Conservation (phyloP, 2,888 invertebrate species). For the Celastrina argiolus region DNA sequence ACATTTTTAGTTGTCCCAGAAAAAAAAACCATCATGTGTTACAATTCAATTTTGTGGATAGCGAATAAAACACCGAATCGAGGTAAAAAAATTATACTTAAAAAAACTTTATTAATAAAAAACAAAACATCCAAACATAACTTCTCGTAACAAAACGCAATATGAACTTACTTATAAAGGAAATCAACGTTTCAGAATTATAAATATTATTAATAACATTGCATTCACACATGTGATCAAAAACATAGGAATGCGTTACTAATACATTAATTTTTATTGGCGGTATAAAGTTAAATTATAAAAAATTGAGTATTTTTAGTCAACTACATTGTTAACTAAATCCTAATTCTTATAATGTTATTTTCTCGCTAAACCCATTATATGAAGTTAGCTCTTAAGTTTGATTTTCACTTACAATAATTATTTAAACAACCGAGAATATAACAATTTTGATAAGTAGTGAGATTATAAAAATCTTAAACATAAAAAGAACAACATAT, state of each 20-base stretch:
- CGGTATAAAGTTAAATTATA: neutral
- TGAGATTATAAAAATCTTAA: slow-evolving; percentile 16
- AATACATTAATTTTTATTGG: neutral
- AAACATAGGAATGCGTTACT: neutral
- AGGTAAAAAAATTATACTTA: slow-evolving; percentile 21
- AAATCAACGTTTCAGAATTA: neutral
- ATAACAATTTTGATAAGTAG: neutral
- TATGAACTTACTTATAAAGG: slow-evolving; percentile 18
- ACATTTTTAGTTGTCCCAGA: too few species aligned
- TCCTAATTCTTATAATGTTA: neutral
- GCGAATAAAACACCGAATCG: neutral
- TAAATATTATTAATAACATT: neutral
- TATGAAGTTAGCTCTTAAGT: neutral
- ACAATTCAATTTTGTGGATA: neutral
- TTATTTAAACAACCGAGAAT: neutral
- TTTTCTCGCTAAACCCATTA: neutral
- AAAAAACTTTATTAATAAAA: slow-evolving; percentile 31
- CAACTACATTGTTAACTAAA: neutral
- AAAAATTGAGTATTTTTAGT: slow-evolving; percentile 10
- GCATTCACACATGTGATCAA: neutral
- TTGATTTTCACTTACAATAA: neutral
- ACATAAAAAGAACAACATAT: slow-evolving; percentile 11
- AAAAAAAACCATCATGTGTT: too few species aligned
- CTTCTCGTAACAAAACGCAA: slow-evolving; percentile 25
- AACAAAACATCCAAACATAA: slow-evolving; percentile 42